phyloP scores from a whole-genome alignment of 2,888 invertebrate species.

The Antheraea yamamai region DNA sequence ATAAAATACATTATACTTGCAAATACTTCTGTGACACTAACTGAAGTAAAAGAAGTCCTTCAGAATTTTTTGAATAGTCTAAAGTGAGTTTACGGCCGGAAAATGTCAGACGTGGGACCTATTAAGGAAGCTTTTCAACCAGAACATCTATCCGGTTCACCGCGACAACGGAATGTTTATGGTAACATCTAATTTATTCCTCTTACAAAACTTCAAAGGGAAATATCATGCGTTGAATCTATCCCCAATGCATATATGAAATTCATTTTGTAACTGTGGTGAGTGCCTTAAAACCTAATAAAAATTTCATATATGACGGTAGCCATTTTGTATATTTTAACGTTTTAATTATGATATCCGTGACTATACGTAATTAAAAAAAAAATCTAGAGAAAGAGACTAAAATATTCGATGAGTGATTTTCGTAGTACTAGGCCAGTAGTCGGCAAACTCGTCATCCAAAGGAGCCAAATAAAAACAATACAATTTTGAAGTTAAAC shows the following conservation, averaged over 20 bases:
- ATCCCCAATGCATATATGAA: slow-evolving; percentile 37
- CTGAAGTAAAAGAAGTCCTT: background rate
- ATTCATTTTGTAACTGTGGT: background rate
- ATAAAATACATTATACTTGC: background rate
- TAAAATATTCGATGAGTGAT: too few species aligned
- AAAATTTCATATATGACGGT: background rate
- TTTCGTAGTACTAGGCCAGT: too few species aligned
- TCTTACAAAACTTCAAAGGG: slow-evolving; percentile 32
- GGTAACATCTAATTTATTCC: slow-evolving; percentile 48
- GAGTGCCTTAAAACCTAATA: background rate
- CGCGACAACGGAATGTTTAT: slow-evolving; percentile 39
- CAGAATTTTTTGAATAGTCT: background rate
- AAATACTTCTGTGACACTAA: background rate
- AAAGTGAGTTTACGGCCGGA: slow-evolving; percentile 10
- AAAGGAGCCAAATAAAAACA: too few species aligned
- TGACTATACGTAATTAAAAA: too few species aligned
- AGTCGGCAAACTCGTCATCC: too few species aligned
- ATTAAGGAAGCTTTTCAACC: slow-evolving; percentile 29
- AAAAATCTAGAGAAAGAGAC: too few species aligned
- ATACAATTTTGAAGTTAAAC: too few species aligned
- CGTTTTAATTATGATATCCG: too few species aligned
- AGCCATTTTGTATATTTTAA: too few species aligned
- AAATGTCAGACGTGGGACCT: slow-evolving; percentile 4
- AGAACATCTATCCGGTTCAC: slow-evolving; percentile 25
- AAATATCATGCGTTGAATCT: slow-evolving; percentile 47